Base-by-base conservation (phyloP, 2,113 vertebrate genomes). In the Oreochromis aureus region DNA sequence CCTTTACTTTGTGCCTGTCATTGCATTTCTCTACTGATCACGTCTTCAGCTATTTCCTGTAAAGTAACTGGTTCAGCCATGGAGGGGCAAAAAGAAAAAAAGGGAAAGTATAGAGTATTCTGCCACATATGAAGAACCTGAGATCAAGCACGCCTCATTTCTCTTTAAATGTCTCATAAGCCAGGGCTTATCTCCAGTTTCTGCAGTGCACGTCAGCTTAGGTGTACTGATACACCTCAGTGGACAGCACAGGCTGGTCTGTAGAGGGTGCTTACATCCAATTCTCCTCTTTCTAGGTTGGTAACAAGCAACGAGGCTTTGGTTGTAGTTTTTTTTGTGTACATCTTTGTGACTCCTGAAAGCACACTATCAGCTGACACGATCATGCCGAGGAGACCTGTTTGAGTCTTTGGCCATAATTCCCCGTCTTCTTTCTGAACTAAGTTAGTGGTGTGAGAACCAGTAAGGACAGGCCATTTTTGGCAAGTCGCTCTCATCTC, bases 131-230 rank as follows among this genome's bases (percentile, higher is more conserved):
- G 66, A 73, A 71, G 85, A 79, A 48, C 39, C 79, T 36, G 27
- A 51, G 56, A 55, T 19, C 6, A 58, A 44, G 82, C 58, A 82
- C 2, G 51, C 79, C 54, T 86, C 32, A 30, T 90, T 92, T 90
- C 81, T 85, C 79, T 86, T 85, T 80, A 88, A 90, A 87, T 87
- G 56, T 80, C 87, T 84, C 59, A 82, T 82, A 86, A 93, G 82
- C 83, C 82, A 7, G 44, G 6, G 41, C 46, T 90, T 90, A 92
- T 93, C 84, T 92, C 84, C 53, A 73, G 69, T 86, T 89, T 86
- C 56, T 86, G 82, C 63, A 56, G 85, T 78, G 59, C 19, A 30
- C 86, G 79, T 86, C 61, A 81, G 86, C 87, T 82, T 86, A 71
- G 83, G 83, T 66, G 54, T 80, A 79, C 22, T 36, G 92, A 84